Percentiles rank a stretch among this genome's conserved stretches.
phyloP scores from a whole-genome alignment of 1,140 invertebrate species.

The Pantala flavescens region DNA sequence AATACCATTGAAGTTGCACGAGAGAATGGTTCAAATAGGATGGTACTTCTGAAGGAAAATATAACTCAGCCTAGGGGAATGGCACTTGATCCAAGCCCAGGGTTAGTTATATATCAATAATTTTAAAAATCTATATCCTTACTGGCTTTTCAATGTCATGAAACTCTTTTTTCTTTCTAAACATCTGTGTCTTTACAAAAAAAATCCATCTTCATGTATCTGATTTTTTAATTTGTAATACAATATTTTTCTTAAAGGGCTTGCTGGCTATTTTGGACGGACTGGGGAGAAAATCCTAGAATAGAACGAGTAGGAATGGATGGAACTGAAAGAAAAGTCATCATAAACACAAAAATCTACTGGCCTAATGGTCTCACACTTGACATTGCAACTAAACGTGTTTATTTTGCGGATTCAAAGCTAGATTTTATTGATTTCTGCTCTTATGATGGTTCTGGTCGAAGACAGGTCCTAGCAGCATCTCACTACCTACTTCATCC shows the following conservation, averaged over 20 bases:
- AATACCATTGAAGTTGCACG: constrained; percentile 88
- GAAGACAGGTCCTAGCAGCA: constrained; percentile 75
- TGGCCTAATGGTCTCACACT: constrained; percentile 96
- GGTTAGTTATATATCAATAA: constrained; percentile 34
- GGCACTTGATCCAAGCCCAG: constrained; percentile 82
- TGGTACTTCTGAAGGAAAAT: constrained; percentile 82
- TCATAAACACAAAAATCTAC: constrained; percentile 93
- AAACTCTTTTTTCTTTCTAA: not conserved
- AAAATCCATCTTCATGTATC: constrained; percentile 22
- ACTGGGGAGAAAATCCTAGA: constrained; percentile 95
- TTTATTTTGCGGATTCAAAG: constrained; percentile 97
- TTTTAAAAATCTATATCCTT: constrained; percentile 11
- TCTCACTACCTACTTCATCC: constrained; percentile 91
- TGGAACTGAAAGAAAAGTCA: constrained; percentile 70
- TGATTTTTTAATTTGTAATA: constrained; percentile 13
- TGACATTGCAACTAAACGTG: constrained; percentile 82
- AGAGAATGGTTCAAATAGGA: constrained; percentile 70
- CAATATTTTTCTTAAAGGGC: constrained; percentile 37
- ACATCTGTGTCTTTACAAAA: not conserved
- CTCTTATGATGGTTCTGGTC: constrained; percentile 85
- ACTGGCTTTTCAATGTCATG: not conserved
- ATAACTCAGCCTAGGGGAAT: constrained; percentile 91
- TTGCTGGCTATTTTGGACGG: constrained; percentile 90
- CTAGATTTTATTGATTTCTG: constrained; percentile 98
- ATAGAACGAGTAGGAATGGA: constrained; percentile 96